These are phyloP conservation scores for Philereme vetulata DNA, from an alignment of 2,888 invertebrate genomes.

Conservation along the genomic window DNA sequence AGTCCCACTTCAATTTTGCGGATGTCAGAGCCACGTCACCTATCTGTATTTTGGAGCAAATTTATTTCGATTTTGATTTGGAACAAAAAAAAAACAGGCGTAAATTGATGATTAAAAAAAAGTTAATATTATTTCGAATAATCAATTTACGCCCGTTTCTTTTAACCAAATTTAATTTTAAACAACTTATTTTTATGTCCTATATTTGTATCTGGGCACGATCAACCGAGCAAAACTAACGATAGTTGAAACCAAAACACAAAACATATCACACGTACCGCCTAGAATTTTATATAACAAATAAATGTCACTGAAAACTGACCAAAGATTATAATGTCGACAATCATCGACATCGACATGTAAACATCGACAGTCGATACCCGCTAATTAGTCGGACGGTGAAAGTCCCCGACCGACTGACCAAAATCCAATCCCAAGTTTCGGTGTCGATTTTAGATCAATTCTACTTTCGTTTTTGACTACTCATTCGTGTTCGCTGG, in stretches of 20 bases:
- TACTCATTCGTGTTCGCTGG: conserved; percentile 76
- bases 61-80: no score
- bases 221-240: no score
- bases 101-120: no score
- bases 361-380: conserved; percentile 47
- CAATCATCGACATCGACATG: conserved; percentile 57
- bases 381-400: conserved; percentile 74
- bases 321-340: conserved; percentile 33
- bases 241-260: background rate
- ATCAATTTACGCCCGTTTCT: no score
- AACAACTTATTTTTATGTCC: no score
- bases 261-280: conserved; percentile 1
- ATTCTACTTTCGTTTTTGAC: conserved; percentile 83
- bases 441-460: conserved; percentile 80
- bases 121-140: no score
- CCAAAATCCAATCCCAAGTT: conserved; percentile 76
- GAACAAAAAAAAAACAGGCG: no score
- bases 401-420: conserved; percentile 83
- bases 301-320: conserved; percentile 14
- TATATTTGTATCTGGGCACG: no score
- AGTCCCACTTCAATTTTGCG: no score
- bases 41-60: no score
- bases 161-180: no score
- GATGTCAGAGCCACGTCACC: no score
- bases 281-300: conserved; percentile 12